Evolutionary conservation across 2,113 vertebrate genomes (phyloP).

Genomic region (Pangasianodon gigas): DNA sequence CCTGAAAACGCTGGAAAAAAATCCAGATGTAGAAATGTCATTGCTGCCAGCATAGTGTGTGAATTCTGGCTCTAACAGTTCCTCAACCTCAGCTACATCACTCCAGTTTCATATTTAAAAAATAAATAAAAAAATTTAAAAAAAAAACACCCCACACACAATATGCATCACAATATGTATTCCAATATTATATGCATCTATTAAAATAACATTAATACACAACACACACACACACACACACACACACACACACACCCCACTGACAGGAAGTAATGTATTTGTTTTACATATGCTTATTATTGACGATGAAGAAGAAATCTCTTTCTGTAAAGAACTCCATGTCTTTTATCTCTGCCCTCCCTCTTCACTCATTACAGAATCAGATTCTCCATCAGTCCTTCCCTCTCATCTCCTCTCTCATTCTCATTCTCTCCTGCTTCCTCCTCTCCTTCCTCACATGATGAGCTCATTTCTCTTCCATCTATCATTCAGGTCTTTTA

Average conservation of each 20-base stretch:
- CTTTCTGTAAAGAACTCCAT: not conserved
- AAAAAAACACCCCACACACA: too few relatives aligned
- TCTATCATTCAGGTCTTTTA: conserved; percentile 9
- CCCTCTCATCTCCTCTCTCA: not conserved
- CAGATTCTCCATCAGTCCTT: not conserved
- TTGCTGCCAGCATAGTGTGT: not conserved
- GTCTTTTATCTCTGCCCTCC: not conserved
- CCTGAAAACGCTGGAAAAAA: not conserved
- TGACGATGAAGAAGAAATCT: not conserved
- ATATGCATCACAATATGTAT: too few relatives aligned
- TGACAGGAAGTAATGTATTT: not conserved
- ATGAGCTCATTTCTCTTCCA: conserved; percentile 18
- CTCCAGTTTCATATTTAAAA: too few relatives aligned
- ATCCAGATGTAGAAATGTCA: not conserved
- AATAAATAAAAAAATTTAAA: too few relatives aligned
- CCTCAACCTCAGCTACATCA: not conserved
- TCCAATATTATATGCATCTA: not conserved
- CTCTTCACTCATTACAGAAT: not conserved
- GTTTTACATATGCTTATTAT: not conserved
- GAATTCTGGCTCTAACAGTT: not conserved
- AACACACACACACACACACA: too few relatives aligned
- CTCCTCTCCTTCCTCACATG: not conserved
- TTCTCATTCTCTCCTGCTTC: not conserved
- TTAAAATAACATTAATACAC: not conserved
- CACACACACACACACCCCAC: too few relatives aligned